Evolutionary conservation across 2,888 invertebrate species (phyloP), one percentile per base, ranked within the genome.

Genomic region (Crepidodera aurea): DNA sequence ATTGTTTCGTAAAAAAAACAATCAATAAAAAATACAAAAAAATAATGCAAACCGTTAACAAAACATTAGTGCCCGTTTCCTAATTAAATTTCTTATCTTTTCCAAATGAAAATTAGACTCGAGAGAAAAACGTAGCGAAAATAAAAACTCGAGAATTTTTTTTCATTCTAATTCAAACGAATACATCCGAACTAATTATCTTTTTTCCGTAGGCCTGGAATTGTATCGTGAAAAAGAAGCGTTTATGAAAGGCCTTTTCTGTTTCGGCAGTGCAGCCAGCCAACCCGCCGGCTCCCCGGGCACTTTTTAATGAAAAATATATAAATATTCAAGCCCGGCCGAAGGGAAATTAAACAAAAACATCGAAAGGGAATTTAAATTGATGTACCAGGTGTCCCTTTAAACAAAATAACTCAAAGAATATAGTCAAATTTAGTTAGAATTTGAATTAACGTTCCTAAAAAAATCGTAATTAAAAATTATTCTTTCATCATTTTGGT

Each of bases 311-410:
- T 65, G 62, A 65, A 66, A 66, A 64, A 66, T 58, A 40, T 61
- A 62, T 66, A 64, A 66, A 66, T 66, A 66, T 66, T 64, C 66
- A 63, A 60, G 51, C 34, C 51, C 66, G 53, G 59, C 61, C 37
- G 42, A 55, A 59, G 55, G 64, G 58, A 62, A 66, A 66, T 66
- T 58, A 60, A 66, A 66, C 64, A 64, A 66, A 66, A 66, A 64
- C 61, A 66, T 46, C 46, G 37, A 58, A 62, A 53, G 62, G 55
- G 57, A 53, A 64, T 64, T 64, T 27, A 44, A 59, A 59, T 53
- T 56, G 50, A 56, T 40, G 44, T 56, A 56, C 46, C 13, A 19
- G 56, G 56, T 37, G 34, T 42, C n/a, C 50, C 32, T n/a, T n/a
- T n/a, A n/a, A n/a, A n/a, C n/a, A n/a, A n/a, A n/a, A n/a, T n/a